These are phyloP conservation scores for Anabas testudineus DNA, from an alignment of 2,797 vertebrate genomes.

Conservation along the genomic window DNA sequence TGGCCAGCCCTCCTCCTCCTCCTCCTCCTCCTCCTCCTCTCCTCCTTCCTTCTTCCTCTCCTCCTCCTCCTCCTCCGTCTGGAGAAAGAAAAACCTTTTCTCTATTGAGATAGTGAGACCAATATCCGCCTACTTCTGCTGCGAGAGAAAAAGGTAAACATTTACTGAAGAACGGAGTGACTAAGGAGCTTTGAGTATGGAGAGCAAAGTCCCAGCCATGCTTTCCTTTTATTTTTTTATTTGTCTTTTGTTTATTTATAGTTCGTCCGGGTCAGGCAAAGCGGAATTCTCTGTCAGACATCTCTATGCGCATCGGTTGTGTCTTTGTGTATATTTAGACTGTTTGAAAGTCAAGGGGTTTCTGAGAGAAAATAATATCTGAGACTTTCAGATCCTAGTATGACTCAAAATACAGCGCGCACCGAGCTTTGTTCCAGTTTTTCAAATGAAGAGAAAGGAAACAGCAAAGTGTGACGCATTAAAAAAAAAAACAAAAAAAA, in stretches of 20 bases:
- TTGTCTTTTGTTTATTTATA: conserved; percentile 44
- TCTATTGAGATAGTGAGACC: conserved; percentile 61
- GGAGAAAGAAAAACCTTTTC: conserved; percentile 64
- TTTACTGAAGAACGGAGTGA: conserved; percentile 67
- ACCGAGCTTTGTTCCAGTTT: conserved; percentile 37
- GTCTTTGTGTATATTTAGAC: conserved; percentile 7
- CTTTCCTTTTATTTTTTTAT: conserved; percentile 8
- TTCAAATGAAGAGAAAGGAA: conserved; percentile 8
- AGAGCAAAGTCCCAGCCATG: conserved; percentile 59
- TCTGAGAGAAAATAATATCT: conserved; percentile 31
- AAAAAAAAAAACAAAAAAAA: background rate
- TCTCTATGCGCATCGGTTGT: conserved; percentile 1
- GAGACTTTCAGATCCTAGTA: conserved; percentile 37
- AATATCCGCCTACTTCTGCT: conserved; percentile 73
- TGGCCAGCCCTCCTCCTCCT: conserved; percentile 34
- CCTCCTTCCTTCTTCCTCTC: conserved; percentile 15
- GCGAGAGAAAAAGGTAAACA: conserved; percentile 72
- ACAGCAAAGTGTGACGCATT: background rate
- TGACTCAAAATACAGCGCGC: conserved; percentile 42
- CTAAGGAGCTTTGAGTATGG: conserved; percentile 52
- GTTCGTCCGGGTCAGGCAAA: conserved; percentile 28
- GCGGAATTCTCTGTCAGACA: conserved; percentile 20
- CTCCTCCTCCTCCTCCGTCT: conserved; percentile 49
- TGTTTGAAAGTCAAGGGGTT: conserved; percentile 18
- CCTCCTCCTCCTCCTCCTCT: conserved; percentile 35